Evolutionary conservation across 2,888 invertebrate genomes (phyloP).

Genomic region (Baronia brevicornis): DNA sequence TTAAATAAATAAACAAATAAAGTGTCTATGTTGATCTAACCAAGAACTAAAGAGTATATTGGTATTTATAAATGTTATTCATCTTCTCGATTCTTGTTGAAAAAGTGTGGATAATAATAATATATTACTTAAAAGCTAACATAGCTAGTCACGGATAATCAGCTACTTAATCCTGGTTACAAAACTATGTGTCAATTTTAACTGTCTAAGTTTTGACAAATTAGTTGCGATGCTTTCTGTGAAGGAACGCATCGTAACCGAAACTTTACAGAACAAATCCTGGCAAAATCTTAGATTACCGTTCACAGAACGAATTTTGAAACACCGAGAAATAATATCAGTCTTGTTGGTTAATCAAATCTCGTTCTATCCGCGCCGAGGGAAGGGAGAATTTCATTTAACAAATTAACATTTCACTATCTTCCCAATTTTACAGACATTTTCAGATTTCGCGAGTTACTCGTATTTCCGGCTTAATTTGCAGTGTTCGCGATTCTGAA

Average conservation of each 20-base stretch:
- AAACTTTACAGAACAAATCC: conserved; percentile 13
- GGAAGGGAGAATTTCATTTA: conserved; percentile 53
- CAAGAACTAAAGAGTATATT: too few species aligned
- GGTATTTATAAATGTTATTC: too few species aligned
- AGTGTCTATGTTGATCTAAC: too few species aligned
- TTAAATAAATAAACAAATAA: too few species aligned
- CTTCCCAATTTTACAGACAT: conserved; percentile 48
- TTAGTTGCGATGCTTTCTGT: conserved; percentile 9
- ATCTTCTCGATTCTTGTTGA: too few species aligned
- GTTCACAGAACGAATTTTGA: conserved; percentile 18
- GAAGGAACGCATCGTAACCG: conserved; percentile 7
- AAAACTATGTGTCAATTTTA: too few species aligned
- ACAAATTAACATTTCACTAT: conserved; percentile 64
- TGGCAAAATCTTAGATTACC: conserved; percentile 19
- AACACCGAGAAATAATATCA: conserved; percentile 51
- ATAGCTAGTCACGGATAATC: too few species aligned
- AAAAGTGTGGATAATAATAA: too few species aligned
- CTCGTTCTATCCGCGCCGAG: conserved; percentile 46
- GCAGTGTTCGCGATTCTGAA: conserved; percentile 85
- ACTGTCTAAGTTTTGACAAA: conserved; percentile 11
- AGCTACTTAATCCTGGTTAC: too few species aligned
- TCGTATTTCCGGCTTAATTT: conserved; percentile 33
- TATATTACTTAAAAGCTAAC: too few species aligned
- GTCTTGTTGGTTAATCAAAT: conserved; percentile 67
- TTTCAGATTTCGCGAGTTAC: conserved; percentile 40